A percentile compares a stretch with the other conserved stretches of the same genome.
These are phyloP conservation scores for Rugalucina vietnamica DNA, from an alignment of 2,888 invertebrate genomes.

Conservation along the genomic window DNA sequence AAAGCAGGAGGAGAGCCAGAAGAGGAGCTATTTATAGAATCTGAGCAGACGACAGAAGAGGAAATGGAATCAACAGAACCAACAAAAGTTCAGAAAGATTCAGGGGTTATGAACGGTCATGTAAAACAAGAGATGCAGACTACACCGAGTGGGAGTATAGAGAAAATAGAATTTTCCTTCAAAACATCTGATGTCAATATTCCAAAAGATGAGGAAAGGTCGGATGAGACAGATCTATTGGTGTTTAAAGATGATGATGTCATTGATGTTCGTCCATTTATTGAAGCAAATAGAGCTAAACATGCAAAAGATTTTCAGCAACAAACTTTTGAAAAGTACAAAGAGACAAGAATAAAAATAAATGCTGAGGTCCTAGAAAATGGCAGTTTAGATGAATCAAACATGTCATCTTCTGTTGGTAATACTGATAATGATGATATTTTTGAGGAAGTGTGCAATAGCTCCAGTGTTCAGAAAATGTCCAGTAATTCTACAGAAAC, in stretches of 20 bases:
- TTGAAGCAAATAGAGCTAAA: conserved; percentile 53
- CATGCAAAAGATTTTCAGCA: conserved; percentile 17
- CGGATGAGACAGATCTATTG: conserved; percentile 54
- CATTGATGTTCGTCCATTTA: conserved; percentile 57
- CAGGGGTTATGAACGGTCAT: not conserved
- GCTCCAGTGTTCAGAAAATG: not conserved
- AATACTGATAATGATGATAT: no score
- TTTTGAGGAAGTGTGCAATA: not conserved
- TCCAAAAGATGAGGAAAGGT: not conserved
- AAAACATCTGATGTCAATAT: conserved; percentile 1
- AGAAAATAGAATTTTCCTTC: conserved; percentile 7
- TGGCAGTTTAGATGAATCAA: not conserved
- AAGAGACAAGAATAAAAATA: not conserved
- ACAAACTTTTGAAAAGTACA: not conserved
- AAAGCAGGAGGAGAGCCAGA: not conserved
- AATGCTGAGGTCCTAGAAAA: not conserved
- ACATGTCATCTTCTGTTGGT: not conserved
- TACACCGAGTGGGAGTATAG: not conserved
- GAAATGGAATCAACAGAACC: not conserved
- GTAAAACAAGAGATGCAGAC: not conserved
- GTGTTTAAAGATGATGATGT: conserved; percentile 34
- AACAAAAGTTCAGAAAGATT: conserved; percentile 31
- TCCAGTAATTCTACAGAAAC: not conserved
- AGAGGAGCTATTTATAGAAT: conserved; percentile 7
- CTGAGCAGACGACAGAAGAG: not conserved